Conservation (phyloP, 2,797 vertebrate species). For the Microctenopoma stevenorrisi region DNA sequence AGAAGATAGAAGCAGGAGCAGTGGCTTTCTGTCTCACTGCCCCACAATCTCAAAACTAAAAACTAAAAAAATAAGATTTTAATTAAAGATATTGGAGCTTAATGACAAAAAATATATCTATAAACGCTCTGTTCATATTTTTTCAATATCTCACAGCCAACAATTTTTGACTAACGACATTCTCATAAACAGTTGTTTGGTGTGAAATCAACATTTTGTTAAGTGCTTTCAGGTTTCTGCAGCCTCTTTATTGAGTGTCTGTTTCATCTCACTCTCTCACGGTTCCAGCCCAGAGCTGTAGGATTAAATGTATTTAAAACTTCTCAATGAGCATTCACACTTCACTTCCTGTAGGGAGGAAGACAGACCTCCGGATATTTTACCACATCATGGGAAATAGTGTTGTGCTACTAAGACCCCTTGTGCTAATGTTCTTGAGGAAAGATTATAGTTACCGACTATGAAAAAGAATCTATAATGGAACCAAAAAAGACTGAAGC, state of each 20-base stretch:
- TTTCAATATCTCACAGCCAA: constrained; percentile 5
- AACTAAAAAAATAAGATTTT: not conserved
- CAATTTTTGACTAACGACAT: not conserved
- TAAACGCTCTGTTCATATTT: not conserved
- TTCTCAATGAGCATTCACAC: constrained; percentile 19
- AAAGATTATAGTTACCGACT: not conserved
- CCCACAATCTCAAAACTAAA: not conserved
- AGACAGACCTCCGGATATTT: not conserved
- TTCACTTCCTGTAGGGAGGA: not conserved
- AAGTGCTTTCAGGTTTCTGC: constrained; percentile 15
- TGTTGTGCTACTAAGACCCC: not conserved
- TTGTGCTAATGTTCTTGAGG: not conserved
- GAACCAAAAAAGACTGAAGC: not conserved
- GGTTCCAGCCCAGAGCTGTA: constrained; percentile 15
- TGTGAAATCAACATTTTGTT: constrained; percentile 4
- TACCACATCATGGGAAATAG: not conserved
- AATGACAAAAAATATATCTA: not conserved
- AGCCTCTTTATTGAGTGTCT: constrained; percentile 25
- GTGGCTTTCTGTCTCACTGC: not conserved
- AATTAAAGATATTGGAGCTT: not conserved
- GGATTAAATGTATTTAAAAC: constrained; percentile 20
- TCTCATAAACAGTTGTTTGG: not conserved
- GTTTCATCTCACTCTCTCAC: constrained; percentile 38
- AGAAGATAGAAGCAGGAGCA: not conserved
- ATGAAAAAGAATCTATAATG: too few species aligned